These are phyloP conservation scores for Menidia menidia DNA, from an alignment of 2,797 vertebrate species.

Conservation along the genomic window DNA sequence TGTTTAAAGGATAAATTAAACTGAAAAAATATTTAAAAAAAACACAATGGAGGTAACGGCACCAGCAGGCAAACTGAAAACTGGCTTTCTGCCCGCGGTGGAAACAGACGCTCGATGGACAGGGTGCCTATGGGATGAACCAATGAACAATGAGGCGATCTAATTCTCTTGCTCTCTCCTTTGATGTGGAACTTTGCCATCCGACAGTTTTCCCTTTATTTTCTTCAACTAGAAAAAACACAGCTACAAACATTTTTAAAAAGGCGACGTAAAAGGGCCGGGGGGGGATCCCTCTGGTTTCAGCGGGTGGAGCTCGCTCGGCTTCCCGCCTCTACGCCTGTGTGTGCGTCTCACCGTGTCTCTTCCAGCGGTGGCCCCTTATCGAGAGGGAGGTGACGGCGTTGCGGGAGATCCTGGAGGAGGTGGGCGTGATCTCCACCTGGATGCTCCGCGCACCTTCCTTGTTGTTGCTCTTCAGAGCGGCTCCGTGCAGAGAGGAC, in stretches of 20 bases:
- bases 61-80: constrained; percentile 2
- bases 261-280: background rate
- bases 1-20: background rate
- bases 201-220: background rate
- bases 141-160: constrained; percentile 25
- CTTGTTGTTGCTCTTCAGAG: constrained; percentile 92
- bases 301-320: background rate
- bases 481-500: constrained; percentile 90
- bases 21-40: background rate
- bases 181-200: constrained; percentile 8
- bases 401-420: constrained; percentile 97
- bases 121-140: constrained; percentile 31
- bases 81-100: background rate
- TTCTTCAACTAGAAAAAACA: background rate
- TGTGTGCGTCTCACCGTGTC: constrained; percentile 88
- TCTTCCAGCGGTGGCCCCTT: constrained; percentile 98
- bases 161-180: constrained; percentile 45
- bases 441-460: constrained; percentile 94
- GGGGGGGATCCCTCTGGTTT: background rate
- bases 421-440: constrained; percentile 97
- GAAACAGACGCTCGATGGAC: constrained; percentile 9
- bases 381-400: constrained; percentile 98
- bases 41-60: background rate
- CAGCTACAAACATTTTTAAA: too few relatives aligned
- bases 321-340: background rate